Base-by-base conservation (phyloP, 2,797 vertebrate genomes). In the Botia kubotai region DNA sequence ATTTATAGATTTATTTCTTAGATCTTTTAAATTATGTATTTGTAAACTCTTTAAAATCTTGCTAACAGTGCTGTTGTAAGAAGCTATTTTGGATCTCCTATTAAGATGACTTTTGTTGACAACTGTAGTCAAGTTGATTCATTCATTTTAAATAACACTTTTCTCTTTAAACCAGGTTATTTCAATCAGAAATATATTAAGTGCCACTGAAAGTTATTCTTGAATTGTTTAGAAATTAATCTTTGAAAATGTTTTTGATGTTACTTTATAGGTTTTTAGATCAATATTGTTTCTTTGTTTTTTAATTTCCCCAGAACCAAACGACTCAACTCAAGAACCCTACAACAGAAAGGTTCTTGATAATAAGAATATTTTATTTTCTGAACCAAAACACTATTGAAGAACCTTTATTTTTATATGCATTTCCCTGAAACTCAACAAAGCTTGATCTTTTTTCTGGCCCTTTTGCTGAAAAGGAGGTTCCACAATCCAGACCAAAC, bases 401-500 rank as follows among this genome's bases (percentile, higher is more conserved):
- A 29, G 11, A 50, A 33, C 8, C 10, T 48, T 10, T n/a, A 26
- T 46, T 60, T 48, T 62, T 21, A 19, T 89, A 87, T 91, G 93
- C 88, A 90, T 88, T 90, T 85, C 90, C 91, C 90, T 90, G 89
- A 87, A 89, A 84, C 89, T 89, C 93, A 91, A 92, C 86, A 94
- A 94, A 93, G 93, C 93, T 94, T 94, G 95, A 94, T 90, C 89
- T 88, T 89, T 90, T 92, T 90, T 89, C 88, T 90, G 87, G 77
- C 84, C 92, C 90, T 90, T 82, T 92, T 87, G 87, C 75, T 65
- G 82, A 89, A 91, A 90, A 90, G 89, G 89, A 93, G 91, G 90
- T 89, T 87, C 90, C 94, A 93, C 94, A 94, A 95, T 96, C 94
- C 94, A 94, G 91, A 95, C 93, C 93, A 93, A 93, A 96, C 93